Percentiles rank a stretch among this genome's conserved stretches.
These are phyloP conservation scores for Eucera pruinosa DNA, from an alignment of 2,888 invertebrate genomes.

Conservation along the genomic window DNA sequence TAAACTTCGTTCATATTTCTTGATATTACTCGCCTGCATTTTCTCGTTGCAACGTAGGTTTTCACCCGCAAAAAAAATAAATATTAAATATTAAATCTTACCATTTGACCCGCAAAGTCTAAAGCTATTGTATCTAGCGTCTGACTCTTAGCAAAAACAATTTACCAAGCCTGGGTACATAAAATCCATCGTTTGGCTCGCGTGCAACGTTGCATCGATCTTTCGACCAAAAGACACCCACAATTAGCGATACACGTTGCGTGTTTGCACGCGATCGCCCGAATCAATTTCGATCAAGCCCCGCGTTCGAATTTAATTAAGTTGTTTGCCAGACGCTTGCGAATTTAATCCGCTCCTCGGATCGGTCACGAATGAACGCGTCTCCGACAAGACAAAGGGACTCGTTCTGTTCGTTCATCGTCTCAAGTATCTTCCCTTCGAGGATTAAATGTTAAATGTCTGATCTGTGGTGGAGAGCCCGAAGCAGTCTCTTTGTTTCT, in stretches of 20 bases:
- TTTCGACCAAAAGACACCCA: conserved; percentile 28
- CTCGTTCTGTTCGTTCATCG: not conserved
- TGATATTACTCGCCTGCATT: too few relatives aligned
- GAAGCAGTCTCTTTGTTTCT: not conserved
- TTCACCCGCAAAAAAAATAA: too few relatives aligned
- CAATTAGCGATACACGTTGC: conserved; percentile 51
- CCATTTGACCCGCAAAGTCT: too few relatives aligned
- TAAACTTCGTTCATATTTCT: too few relatives aligned
- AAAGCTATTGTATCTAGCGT: too few relatives aligned
- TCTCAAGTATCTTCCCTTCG: not conserved
- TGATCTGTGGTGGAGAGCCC: not conserved
- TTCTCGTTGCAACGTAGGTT: too few relatives aligned
- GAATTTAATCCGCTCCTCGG: conserved; percentile 29
- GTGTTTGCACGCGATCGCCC: conserved; percentile 36
- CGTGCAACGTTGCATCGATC: conserved; percentile 17
- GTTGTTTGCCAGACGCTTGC: conserved; percentile 51
- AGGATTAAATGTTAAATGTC: not conserved
- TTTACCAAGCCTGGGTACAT: too few relatives aligned
- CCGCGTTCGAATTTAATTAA: conserved; percentile 68
- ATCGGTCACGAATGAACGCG: not conserved
- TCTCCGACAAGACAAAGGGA: conserved; percentile 1
- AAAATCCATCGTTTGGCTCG: conserved; percentile 7
- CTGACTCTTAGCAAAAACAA: too few relatives aligned
- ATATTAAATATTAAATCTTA: too few relatives aligned
- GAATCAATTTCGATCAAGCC: conserved; percentile 52